These are phyloP conservation scores for Ctenopoma kingsleyae DNA, from an alignment of 2,797 vertebrate genomes.

Conservation along the genomic window DNA sequence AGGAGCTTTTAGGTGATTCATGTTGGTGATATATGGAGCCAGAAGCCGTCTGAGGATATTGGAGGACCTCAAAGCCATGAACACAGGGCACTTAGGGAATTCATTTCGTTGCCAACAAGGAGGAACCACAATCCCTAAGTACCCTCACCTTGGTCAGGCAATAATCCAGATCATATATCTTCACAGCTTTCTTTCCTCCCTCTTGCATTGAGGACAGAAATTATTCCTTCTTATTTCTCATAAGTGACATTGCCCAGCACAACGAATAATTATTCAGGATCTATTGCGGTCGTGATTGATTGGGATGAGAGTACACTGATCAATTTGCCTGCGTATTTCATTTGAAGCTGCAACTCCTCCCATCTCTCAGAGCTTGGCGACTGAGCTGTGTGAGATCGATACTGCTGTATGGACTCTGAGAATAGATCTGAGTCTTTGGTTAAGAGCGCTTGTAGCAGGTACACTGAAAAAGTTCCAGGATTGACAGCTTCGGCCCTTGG, in stretches of 20 bases:
- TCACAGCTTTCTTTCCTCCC: slow-evolving; percentile 73
- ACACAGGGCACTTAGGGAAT: slow-evolving; percentile 62
- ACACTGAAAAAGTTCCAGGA: slow-evolving; percentile 25
- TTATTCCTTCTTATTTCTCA: slow-evolving; percentile 85
- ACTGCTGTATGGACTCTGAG: slow-evolving; percentile 71
- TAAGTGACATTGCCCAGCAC: slow-evolving; percentile 80
- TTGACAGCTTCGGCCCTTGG: slow-evolving; percentile 15
- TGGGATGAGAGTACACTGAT: slow-evolving; percentile 89
- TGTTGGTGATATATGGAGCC: slow-evolving; percentile 51
- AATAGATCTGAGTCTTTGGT: slow-evolving; percentile 70
- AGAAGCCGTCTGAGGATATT: slow-evolving; percentile 51
- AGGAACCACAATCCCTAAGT: slow-evolving; percentile 68
- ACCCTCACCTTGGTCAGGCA: slow-evolving; percentile 74
- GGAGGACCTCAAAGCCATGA: slow-evolving; percentile 60
- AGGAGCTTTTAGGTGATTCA: slow-evolving; percentile 47
- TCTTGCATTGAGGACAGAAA: slow-evolving; percentile 71
- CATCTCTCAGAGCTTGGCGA: slow-evolving; percentile 81
- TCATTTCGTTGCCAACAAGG: slow-evolving; percentile 74
- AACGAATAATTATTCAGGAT: slow-evolving; percentile 85
- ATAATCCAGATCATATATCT: slow-evolving; percentile 78
- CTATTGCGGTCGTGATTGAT: slow-evolving; percentile 89
- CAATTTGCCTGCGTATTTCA: slow-evolving; percentile 94
- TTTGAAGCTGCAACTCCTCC: slow-evolving; percentile 90
- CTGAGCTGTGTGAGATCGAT: slow-evolving; percentile 74
- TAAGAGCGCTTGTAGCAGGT: slow-evolving; percentile 40